Base-by-base conservation (phyloP, 2,797 vertebrate species). In the Leontocebus nigricollis region DNA sequence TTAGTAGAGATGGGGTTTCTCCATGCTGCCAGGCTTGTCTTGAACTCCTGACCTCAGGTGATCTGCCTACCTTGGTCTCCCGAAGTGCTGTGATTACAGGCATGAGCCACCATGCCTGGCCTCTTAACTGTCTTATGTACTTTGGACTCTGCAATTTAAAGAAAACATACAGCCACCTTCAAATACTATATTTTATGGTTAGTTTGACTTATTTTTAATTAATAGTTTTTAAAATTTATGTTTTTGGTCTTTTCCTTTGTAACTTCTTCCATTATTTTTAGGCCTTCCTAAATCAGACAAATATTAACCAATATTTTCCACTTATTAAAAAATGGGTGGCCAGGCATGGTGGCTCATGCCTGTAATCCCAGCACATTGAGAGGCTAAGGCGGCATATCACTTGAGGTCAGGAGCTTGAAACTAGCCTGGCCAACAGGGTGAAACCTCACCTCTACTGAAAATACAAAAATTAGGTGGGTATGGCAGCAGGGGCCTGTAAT, bases 271-370 rank as follows among this genome's bases (percentile, higher is more conserved):
- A 5, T 89, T 80, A 80, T 70, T 86, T 93, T 89, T 75, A 72
- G 75, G 22, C 24, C 44, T 96, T 94, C 39, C 59, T 89, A 89
- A 97, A 91, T 46, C 15, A 82, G 76, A 77, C 36, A 80, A 87
- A 72, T 57, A 39, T 50, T 94, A 79, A 84, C 11, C 27, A 95
- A 13, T 91, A 59, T 79, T 94, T 93, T 93, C 41, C 48, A 64
- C 24, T 76, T 64, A 72, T 41, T 20, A 90, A 90, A 87, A 88
- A 48, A 50, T 88, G 59, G 50, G 17, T 44, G 24, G n/a, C 67
- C 33, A 19, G 67, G 19, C n/a, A 4, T 5, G 67, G 67, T 70
- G n/a, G 19, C n/a, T 70, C 19, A 39, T 67, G 64, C 15, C 64
- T 67, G 64, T 67, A 67, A 67, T 67, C 33, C n/a, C 67, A 36